A percentile compares a stretch with the other conserved stretches of the same genome.
phyloP scores from a whole-genome alignment of 2,797 vertebrate species.

The Halcyon leucocephala region DNA sequence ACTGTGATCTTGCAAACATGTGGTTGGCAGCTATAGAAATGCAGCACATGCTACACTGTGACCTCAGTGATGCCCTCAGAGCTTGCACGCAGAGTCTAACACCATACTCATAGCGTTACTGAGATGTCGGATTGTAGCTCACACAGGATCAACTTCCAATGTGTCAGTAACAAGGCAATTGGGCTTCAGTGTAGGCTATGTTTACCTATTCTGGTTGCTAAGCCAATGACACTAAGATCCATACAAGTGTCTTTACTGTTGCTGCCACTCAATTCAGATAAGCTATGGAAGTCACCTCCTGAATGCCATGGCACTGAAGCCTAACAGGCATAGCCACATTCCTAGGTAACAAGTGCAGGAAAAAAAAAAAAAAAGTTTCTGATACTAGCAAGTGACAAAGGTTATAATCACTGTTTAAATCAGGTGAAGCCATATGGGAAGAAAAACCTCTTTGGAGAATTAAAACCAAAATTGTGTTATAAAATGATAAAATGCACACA shows the following conservation, averaged over 20 bases:
- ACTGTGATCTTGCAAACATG: background rate
- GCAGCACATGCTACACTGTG: background rate
- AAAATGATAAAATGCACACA: background rate
- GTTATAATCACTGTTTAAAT: background rate
- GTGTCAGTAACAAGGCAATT: background rate
- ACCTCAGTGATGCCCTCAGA: background rate
- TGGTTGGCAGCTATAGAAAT: background rate
- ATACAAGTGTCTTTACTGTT: background rate
- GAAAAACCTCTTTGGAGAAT: background rate
- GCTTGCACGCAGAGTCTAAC: background rate
- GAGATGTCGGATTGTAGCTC: accelerated
- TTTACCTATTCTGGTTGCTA: background rate
- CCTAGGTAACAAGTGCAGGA: background rate
- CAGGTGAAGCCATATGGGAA: background rate
- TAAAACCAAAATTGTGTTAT: background rate
- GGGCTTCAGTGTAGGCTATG: background rate
- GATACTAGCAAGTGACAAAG: background rate
- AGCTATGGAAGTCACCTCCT: background rate
- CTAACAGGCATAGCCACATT: too few relatives aligned
- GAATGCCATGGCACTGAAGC: background rate
- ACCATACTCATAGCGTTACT: background rate
- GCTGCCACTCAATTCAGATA: background rate
- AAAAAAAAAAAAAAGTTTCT: background rate
- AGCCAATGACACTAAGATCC: background rate
- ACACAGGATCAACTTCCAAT: background rate